phyloP scores from a whole-genome alignment of 2,797 vertebrate species.

The Protonibea diacanthus region DNA sequence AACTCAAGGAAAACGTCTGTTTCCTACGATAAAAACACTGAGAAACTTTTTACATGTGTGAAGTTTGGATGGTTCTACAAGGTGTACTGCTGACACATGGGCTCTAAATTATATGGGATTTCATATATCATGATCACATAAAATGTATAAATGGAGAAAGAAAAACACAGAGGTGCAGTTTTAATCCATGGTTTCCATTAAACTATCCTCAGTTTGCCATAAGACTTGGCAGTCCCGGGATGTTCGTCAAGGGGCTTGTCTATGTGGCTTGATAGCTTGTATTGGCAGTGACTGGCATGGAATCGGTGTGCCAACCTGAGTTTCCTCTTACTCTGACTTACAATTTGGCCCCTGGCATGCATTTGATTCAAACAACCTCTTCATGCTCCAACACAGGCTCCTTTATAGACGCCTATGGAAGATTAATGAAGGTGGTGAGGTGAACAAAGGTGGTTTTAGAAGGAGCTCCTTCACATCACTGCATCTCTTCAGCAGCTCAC shows the following conservation, averaged over 20 bases:
- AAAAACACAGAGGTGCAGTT: slow-evolving; percentile 59
- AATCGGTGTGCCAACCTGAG: slow-evolving; percentile 56
- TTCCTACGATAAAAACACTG: slow-evolving; percentile 32
- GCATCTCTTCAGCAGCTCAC: slow-evolving; percentile 41
- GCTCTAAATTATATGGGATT: slow-evolving; percentile 45
- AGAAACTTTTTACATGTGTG: slow-evolving; percentile 35
- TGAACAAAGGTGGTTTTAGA: slow-evolving; percentile 72
- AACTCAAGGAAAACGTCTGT: slow-evolving; percentile 45
- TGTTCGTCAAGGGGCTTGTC: slow-evolving; percentile 59
- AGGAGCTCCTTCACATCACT: slow-evolving; percentile 52
- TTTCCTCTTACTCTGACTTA: slow-evolving; percentile 74
- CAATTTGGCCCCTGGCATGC: slow-evolving; percentile 65
- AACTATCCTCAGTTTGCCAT: slow-evolving; percentile 57
- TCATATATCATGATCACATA: slow-evolving; percentile 59
- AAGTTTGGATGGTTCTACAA: slow-evolving; percentile 55
- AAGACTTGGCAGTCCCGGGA: slow-evolving; percentile 60
- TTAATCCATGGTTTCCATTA: slow-evolving; percentile 71
- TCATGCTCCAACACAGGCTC: slow-evolving; percentile 68
- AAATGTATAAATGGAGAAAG: slow-evolving; percentile 60
- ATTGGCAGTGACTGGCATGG: slow-evolving; percentile 74
- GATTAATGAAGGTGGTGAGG: slow-evolving; percentile 75
- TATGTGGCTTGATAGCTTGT: slow-evolving; percentile 73
- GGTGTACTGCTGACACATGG: slow-evolving; percentile 40
- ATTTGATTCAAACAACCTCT: slow-evolving; percentile 58
- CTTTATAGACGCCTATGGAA: slow-evolving; percentile 64